These are phyloP conservation scores for Pocillopora meandrina DNA, from an alignment of 92 coral and sea anemone genomes.

Conservation along the genomic window DNA sequence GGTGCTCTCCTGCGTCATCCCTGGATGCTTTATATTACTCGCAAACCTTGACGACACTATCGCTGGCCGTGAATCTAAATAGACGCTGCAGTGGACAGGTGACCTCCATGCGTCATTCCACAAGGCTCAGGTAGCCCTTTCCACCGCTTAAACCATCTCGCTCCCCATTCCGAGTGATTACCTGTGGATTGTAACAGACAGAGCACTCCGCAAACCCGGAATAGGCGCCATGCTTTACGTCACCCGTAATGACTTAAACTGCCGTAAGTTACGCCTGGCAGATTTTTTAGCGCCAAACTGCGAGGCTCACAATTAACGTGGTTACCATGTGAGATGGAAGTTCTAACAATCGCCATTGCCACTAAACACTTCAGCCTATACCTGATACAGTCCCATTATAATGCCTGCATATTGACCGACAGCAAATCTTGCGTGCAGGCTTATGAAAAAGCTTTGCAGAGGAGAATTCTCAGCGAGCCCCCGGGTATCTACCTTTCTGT, in stretches of 20 bases:
- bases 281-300: constrained; percentile 62
- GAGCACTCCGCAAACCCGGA: too few relatives aligned
- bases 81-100: constrained; percentile 50
- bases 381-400: too few relatives aligned
- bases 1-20: constrained; percentile 50
- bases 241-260: constrained; percentile 18
- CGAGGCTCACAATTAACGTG: constrained; percentile 51
- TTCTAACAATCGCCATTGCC: constrained; percentile 37
- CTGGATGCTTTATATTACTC: constrained; percentile 43
- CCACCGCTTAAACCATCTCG: too few relatives aligned
- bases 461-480: constrained; percentile 38
- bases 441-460: neutral
- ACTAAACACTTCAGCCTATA: too few relatives aligned
- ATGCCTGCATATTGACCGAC: too few relatives aligned
- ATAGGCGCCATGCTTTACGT: constrained; percentile 37
- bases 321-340: constrained; percentile 69
- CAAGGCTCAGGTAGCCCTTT: constrained; percentile 43
- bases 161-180: too few relatives aligned
- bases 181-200: too few relatives aligned
- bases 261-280: constrained; percentile 16
- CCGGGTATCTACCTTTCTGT: constrained; percentile 6
- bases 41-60: constrained; percentile 58
- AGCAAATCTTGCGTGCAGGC: too few relatives aligned
- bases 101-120: constrained; percentile 51
- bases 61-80: constrained; percentile 55